phyloP scores from a whole-genome alignment of 2,113 vertebrate species.

The Pandion haliaetus region DNA sequence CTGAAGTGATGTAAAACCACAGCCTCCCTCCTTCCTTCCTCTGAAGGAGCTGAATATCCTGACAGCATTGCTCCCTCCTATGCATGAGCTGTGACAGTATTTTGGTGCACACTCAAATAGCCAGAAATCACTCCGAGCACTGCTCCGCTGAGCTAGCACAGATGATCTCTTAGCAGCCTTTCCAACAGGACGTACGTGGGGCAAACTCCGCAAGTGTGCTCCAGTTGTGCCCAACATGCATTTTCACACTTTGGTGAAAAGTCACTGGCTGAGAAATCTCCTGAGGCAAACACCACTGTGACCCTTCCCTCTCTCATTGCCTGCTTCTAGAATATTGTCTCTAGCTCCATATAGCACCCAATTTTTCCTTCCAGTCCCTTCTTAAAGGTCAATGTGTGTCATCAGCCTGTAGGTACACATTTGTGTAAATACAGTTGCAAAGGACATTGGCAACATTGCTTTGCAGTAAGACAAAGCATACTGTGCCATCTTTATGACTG shows the following conservation, averaged over 20 bases:
- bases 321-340: not conserved
- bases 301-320: not conserved
- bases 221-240: not conserved
- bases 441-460: not conserved
- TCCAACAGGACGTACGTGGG: not conserved
- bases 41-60: not conserved
- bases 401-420: not conserved
- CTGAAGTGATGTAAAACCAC: not conserved
- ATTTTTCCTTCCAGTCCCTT: not conserved
- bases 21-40: not conserved
- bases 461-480: not conserved
- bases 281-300: not conserved
- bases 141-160: fast-evolving
- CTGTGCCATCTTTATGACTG: not conserved
- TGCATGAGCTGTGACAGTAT: not conserved
- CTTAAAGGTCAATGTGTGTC: not conserved
- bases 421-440: not conserved
- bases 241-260: not conserved
- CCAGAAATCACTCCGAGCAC: not conserved
- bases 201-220: not conserved
- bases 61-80: not conserved
- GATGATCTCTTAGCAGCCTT: not conserved
- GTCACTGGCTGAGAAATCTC: not conserved
- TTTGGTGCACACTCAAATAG: not conserved
- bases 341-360: not conserved